Conservation (phyloP, 2,797 vertebrate genomes). For the Falco cherrug region DNA sequence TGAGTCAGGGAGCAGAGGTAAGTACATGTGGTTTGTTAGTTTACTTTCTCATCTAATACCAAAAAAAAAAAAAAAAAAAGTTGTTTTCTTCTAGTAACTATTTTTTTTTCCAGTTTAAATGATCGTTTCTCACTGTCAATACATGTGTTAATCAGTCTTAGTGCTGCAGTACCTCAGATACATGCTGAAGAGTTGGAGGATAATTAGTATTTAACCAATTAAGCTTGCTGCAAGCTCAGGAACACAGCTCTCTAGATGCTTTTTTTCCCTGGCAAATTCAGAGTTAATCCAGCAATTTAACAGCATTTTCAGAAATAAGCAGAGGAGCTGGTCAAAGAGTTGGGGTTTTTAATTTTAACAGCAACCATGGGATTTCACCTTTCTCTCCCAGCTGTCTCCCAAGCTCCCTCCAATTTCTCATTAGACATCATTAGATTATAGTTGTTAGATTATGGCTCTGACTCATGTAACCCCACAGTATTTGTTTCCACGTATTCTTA, state of each 20-base stretch:
- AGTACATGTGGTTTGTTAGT: rapidly evolving
- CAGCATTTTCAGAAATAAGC: neutral
- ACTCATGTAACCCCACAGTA: neutral
- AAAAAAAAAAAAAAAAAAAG: neutral
- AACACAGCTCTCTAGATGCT: neutral
- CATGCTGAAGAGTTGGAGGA: neutral
- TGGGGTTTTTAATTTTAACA: neutral
- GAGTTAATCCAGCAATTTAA: neutral
- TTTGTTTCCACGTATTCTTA: neutral
- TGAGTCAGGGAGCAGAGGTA: neutral
- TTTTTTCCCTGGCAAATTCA: neutral
- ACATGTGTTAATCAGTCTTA: conserved; percentile 32
- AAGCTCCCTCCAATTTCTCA: neutral
- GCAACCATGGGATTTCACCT: neutral
- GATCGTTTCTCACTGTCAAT: neutral
- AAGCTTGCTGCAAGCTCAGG: neutral
- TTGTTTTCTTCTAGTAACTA: neutral
- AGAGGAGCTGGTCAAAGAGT: neutral
- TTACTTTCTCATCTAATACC: neutral
- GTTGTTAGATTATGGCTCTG: neutral
- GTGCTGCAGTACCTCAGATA: neutral
- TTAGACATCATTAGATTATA: neutral
- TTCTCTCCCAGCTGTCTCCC: neutral
- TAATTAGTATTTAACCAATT: conserved; percentile 57
- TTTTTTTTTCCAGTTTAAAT: neutral